phyloP scores from a whole-genome alignment of 1,140 invertebrate species.

The Dinoponera quadriceps region DNA sequence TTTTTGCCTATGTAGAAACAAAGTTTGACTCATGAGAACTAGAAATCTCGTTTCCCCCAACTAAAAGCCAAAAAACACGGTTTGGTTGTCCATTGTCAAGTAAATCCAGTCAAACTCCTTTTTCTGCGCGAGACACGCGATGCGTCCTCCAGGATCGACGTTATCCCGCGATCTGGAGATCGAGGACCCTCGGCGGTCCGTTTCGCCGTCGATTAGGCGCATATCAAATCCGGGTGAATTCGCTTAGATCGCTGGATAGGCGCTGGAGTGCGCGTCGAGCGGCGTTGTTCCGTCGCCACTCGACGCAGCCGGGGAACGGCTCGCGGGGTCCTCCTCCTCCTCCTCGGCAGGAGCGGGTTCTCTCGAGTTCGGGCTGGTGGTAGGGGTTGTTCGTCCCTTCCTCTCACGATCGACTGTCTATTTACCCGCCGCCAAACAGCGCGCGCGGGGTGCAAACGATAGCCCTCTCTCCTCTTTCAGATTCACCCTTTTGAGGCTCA shows the following conservation, averaged over 20 bases:
- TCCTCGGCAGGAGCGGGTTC: neutral
- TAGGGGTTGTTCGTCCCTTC: neutral
- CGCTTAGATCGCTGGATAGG: slow-evolving; percentile 81
- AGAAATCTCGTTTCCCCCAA: too few species aligned
- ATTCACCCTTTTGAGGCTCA: slow-evolving; percentile 75
- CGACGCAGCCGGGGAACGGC: slow-evolving; percentile 27
- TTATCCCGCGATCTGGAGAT: slow-evolving; percentile 56
- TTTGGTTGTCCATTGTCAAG: too few species aligned
- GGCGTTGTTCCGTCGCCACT: slow-evolving; percentile 36
- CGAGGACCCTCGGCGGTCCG: slow-evolving; percentile 37
- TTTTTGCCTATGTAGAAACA: too few species aligned
- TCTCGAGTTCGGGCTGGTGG: slow-evolving; percentile 25
- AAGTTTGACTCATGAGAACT: too few species aligned
- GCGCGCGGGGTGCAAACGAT: slow-evolving; percentile 43
- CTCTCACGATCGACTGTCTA: slow-evolving; percentile 78
- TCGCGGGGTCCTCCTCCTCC: neutral
- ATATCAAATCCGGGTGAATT: slow-evolving; percentile 74
- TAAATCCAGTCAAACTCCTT: too few species aligned
- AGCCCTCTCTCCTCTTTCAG: slow-evolving; percentile 69
- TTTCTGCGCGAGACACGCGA: neutral
- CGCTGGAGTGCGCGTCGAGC: slow-evolving; percentile 60
- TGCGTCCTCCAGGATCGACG: neutral
- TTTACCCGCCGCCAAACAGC: slow-evolving; percentile 80
- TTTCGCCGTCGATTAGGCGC: slow-evolving; percentile 68
- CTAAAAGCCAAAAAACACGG: too few species aligned